Evolutionary conservation across 2,113 vertebrate species (phyloP).

Genomic region (Oophaga pumilio): DNA sequence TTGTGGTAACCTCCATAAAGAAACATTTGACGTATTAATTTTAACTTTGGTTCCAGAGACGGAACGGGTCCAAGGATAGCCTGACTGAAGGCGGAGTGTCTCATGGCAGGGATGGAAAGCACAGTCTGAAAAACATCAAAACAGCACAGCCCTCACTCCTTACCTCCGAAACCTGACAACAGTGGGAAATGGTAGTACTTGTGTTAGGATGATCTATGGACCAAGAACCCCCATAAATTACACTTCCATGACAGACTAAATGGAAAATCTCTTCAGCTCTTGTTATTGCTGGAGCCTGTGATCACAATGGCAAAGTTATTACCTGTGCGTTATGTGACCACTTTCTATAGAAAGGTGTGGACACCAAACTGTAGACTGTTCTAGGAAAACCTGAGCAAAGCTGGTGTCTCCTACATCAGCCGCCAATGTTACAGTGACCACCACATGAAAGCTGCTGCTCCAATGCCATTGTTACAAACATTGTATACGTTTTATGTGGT

Average conservation of each 20-base stretch:
- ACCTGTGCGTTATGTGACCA: not conserved
- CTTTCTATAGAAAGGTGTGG: not conserved
- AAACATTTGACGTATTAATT: constrained; percentile 23
- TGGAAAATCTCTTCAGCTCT: not conserved
- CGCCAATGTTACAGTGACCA: constrained; percentile 9
- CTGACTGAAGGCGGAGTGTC: constrained; percentile 73
- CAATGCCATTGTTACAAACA: not conserved
- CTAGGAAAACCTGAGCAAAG: not conserved
- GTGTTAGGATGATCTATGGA: not conserved
- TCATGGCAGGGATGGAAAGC: constrained; percentile 69
- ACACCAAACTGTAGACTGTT: not conserved
- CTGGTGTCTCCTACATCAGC: constrained; percentile 19
- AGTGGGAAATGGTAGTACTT: constrained; percentile 53
- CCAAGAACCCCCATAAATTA: not conserved
- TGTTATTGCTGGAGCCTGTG: not conserved
- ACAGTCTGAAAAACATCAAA: constrained; percentile 75
- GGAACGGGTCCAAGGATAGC: constrained; percentile 80
- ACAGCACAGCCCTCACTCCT: constrained; percentile 72
- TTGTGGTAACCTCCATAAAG: not conserved
- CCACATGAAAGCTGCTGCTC: constrained; percentile 31
- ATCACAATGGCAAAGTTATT: not conserved
- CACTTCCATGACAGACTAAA: constrained; percentile 7
- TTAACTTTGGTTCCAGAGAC: constrained; percentile 70
- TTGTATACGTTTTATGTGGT: not conserved
- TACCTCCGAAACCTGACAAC: constrained; percentile 78